Conservation (phyloP, 2,797 vertebrate species). For the Anomalospiza imberbis region DNA sequence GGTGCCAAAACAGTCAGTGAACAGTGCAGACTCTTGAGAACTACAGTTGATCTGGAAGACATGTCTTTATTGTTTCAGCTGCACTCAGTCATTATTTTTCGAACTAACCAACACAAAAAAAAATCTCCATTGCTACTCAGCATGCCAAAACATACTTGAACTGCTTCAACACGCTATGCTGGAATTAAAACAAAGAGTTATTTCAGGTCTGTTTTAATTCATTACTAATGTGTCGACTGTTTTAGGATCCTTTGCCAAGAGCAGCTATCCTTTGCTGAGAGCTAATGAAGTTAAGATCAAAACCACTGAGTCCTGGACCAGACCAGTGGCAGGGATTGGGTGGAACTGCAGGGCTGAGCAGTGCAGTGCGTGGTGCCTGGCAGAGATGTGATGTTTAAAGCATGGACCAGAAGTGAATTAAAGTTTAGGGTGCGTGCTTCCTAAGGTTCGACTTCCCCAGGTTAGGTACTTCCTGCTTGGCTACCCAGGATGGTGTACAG, state of each 20-base stretch:
- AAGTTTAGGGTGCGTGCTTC: not conserved
- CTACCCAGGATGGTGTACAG: not conserved
- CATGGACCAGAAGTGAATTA: not conserved
- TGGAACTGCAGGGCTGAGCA: not conserved
- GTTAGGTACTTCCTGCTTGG: not conserved
- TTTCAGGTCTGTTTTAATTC: constrained; percentile 39
- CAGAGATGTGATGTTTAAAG: not conserved
- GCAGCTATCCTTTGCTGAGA: not conserved
- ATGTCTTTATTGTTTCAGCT: not conserved
- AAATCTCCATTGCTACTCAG: not conserved
- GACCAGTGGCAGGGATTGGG: not conserved
- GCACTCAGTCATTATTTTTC: not conserved
- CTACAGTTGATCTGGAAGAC: not conserved
- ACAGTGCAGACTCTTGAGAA: not conserved
- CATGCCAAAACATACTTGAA: constrained; percentile 27
- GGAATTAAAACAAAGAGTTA: constrained; percentile 51
- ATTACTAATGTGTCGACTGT: not conserved
- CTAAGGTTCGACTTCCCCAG: not conserved
- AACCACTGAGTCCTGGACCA: not conserved
- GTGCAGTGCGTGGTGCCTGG: accelerated
- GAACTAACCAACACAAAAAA: not conserved
- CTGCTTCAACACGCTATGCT: not conserved
- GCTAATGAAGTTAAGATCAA: not conserved
- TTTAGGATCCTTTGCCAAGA: constrained; percentile 2
- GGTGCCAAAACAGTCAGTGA: not conserved